Base-by-base conservation (phyloP, 2,113 vertebrate species). In the Uria lomvia region DNA sequence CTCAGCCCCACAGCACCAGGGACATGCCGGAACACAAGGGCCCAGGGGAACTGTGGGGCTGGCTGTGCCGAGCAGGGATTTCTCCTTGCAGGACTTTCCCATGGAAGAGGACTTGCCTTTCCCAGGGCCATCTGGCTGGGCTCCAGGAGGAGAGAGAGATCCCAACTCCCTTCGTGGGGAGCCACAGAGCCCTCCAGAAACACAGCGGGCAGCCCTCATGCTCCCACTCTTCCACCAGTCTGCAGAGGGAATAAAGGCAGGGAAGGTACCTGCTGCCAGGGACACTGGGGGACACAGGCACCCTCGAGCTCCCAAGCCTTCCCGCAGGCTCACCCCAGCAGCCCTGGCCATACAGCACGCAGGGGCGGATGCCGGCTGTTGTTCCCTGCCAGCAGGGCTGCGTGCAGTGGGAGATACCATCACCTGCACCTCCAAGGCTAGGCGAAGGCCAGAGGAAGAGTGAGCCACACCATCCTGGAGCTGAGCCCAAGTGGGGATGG, bases 41-140 rank as follows among this genome's bases (percentile, higher is more conserved):
- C 95, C 87, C 96, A 23, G 52, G 93, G 95, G 96, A 87, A 13
- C 23, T 1, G 43, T 49, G 77, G 66, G 70, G 75, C 90, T 11
- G 50, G 55, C 53, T 5, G 3, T 9, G n/a, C 45, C 1, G 6
- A 59, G 85, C 60, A 97, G 86, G 56, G 88, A 94, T 88, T 96
- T 72, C 91, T 93, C 47, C 68, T 77, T 12, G 47, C 56, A 81
- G 56, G 91, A 94, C 42, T 87, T 97, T 97, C 97, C 95, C 97
- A 97, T 87, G 95, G 60, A 96, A 89, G 91, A 89, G 14, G 60
- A 78, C 34, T 95, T 68, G 96, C 52, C 70, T 96, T 97, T 97
- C 96, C 95, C 96, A 97, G 94, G 59, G 52, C 86, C 3, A 5
- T n/a, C 94, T 97, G 96, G 97, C 94, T 4, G 0, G n/a, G 77